Base-by-base conservation (phyloP, 2,113 vertebrate genomes). In the Noturus placidus region DNA sequence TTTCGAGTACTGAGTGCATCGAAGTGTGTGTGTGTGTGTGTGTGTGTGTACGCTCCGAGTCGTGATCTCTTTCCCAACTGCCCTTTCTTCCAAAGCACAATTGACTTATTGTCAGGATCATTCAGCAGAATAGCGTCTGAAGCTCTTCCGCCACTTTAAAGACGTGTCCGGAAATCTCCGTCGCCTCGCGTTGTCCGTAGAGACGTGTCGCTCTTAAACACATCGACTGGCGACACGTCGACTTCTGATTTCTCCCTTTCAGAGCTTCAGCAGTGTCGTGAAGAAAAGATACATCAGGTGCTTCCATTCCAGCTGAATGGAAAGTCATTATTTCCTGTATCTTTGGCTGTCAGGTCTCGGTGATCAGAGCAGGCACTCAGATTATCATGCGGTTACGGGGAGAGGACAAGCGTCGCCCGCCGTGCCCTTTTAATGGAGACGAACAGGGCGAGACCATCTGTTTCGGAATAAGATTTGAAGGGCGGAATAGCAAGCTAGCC, bases 81-180 rank as follows among this genome's bases (percentile, higher is more conserved):
- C 80, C 65, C 81, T 79, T 87, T 86, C 77, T 83, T 82, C 63
- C 27, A 78, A 88, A 84, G 83, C 77, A 4, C 82, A 82, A 89
- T 87, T 85, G 87, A 89, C 87, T 87, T 87, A 70, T 90, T 91
- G 90, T 91, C 89, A 90, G 65, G 54, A 74, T 84, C 84, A n/a
- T 88, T 91, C 85, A 83, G 84, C 46, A 65, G 80, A 83, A 86
- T 76, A 38, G 42, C n/a, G 17, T 72, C 76, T 85, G 87, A 89
- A 67, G 80, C 33, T n/a, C 72, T 76, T 77, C 11, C 38, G 72
- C 61, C 88, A 42, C 79, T 65, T 87, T 83, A 57, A 85, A 65
- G 83, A 86, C 30, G 76, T 54, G 57, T 78, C 84, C 77, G 88
- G 67, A 57, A 20, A 46, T 65, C 63, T 69, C 83, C 17, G 59